A percentile compares a stretch with the other conserved stretches of the same genome.
These are phyloP conservation scores for Potamilus streckersoni DNA, from an alignment of 1,140 invertebrate genomes.

Conservation along the genomic window DNA sequence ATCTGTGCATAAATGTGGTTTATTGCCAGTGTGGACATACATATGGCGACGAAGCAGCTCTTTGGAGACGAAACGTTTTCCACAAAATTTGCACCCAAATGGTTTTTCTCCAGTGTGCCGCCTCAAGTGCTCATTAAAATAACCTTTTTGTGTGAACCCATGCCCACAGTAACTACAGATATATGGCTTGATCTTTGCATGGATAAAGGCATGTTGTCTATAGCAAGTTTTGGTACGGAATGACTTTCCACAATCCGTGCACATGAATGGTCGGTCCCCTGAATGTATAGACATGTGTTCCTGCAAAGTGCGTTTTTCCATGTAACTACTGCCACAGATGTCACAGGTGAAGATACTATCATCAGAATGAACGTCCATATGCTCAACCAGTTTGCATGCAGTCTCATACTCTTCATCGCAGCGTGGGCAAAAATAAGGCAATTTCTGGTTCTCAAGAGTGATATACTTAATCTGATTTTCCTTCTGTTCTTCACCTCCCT, in stretches of 20 bases:
- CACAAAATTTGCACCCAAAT: conserved; percentile 25
- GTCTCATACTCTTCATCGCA: no score
- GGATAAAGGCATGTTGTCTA: conserved; percentile 19
- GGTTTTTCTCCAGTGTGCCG: conserved; percentile 26
- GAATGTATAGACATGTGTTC: conserved; percentile 22
- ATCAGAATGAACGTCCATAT: conserved; percentile 1
- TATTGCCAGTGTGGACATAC: conserved; percentile 14
- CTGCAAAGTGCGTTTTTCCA: conserved; percentile 17
- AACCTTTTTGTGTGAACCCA: conserved; percentile 30
- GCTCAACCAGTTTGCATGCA: no score
- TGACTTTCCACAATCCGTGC: conserved; percentile 9
- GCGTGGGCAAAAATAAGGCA: no score
- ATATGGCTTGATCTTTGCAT: conserved; percentile 23
- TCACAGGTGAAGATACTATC: conserved; percentile 11
- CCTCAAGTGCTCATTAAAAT: conserved; percentile 22
- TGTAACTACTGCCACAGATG: conserved; percentile 10
- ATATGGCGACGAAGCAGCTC: conserved; percentile 18
- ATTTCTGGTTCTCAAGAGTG: no score
- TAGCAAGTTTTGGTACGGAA: conserved; percentile 23
- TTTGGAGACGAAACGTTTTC: conserved; percentile 25
- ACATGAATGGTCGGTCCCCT: conserved; percentile 8
- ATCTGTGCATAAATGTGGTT: conserved; percentile 14
- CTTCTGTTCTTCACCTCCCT: no score
- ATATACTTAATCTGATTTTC: no score
- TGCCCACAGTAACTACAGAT: conserved; percentile 24